Percentiles rank a stretch among this genome's conserved stretches.
Conservation (phyloP, 2,113 vertebrate species). For the Myanophis thanlyinensis region DNA sequence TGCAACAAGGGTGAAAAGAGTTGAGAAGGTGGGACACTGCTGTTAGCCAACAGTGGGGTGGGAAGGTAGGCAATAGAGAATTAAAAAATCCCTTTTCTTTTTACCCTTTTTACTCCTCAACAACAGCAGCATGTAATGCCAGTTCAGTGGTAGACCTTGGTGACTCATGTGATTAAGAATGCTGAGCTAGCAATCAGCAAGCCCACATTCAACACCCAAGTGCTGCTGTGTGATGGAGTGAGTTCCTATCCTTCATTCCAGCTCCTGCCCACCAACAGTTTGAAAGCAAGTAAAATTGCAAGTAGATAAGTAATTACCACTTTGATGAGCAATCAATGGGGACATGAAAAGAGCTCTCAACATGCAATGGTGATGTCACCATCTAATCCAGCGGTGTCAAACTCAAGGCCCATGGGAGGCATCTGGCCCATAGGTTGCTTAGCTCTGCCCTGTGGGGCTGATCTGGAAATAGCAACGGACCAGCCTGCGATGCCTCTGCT, state of each 20-base stretch:
- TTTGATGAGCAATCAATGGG: neutral
- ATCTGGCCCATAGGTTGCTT: too few relatives aligned
- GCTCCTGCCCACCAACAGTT: neutral
- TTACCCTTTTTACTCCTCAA: neutral
- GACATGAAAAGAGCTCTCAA: neutral
- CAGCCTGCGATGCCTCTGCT: too few relatives aligned
- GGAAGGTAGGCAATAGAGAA: neutral
- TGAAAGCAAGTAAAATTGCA: too few relatives aligned
- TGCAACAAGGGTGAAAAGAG: neutral
- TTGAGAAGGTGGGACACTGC: neutral
- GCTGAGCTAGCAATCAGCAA: neutral
- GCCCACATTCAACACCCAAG: neutral
- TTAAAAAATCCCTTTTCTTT: neutral
- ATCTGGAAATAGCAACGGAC: too few relatives aligned
- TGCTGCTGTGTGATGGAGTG: neutral
- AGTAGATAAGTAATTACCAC: neutral
- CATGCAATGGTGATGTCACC: neutral
- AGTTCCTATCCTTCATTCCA: neutral
- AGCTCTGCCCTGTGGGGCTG: too few relatives aligned
- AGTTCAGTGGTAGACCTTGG: neutral
- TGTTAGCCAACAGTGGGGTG: neutral
- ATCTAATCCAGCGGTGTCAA: too few relatives aligned
- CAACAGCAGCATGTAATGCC: neutral
- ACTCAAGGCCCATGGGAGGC: too few relatives aligned
- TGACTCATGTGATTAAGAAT: neutral